These are phyloP conservation scores for Heteropelma amictum DNA, from an alignment of 2,888 invertebrate species.

Conservation along the genomic window DNA sequence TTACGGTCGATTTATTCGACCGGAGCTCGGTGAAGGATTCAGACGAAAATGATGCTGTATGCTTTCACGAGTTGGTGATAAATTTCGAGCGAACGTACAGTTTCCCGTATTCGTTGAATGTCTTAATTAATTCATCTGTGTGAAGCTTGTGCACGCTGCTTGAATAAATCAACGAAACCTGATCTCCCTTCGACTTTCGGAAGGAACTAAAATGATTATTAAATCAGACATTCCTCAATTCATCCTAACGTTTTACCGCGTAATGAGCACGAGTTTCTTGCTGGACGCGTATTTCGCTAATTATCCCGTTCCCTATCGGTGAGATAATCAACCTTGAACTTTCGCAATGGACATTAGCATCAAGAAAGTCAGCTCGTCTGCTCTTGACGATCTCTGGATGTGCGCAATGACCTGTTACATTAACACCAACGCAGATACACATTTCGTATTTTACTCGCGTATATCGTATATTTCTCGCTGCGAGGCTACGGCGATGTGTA, in stretches of 20 bases:
- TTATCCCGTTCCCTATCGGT: neutral
- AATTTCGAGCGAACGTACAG: too few species aligned
- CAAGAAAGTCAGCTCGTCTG: constrained; percentile 24
- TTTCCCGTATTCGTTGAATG: too few species aligned
- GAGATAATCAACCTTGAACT: constrained; percentile 15
- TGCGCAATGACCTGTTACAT: constrained; percentile 25
- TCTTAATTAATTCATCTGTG: too few species aligned
- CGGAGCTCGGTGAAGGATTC: too few species aligned
- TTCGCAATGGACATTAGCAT: constrained; percentile 14
- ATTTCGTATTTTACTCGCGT: constrained; percentile 28
- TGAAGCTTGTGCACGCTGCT: neutral
- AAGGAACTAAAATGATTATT: neutral
- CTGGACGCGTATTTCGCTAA: too few species aligned
- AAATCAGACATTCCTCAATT: neutral
- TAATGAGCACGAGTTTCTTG: neutral
- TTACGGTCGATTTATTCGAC: too few species aligned
- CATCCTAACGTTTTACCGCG: neutral
- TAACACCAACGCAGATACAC: constrained; percentile 22
- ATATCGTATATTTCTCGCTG: neutral
- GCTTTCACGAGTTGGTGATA: too few species aligned
- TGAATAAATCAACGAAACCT: neutral
- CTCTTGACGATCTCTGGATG: constrained; percentile 6
- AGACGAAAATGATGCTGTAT: too few species aligned
- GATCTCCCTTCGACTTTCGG: neutral
- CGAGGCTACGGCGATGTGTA: constrained; percentile 32